These are phyloP conservation scores for Pinctada fucata DNA, from an alignment of 2,888 invertebrate genomes.

Conservation along the genomic window DNA sequence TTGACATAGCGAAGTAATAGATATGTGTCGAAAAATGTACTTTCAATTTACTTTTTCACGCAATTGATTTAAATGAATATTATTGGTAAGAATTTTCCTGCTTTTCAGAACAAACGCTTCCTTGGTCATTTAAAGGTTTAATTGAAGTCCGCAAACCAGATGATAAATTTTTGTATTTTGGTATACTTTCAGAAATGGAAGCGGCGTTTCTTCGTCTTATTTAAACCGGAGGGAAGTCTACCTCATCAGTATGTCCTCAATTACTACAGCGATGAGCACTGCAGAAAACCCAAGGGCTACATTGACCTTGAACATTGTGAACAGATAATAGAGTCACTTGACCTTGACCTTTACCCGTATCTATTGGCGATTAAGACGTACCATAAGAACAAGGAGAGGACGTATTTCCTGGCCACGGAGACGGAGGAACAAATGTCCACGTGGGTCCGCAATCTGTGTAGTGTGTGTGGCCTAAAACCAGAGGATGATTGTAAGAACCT, in stretches of 20 bases:
- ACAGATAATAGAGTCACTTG: slow-evolving; percentile 83
- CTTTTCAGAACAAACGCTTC: too few species aligned
- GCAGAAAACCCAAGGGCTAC: slow-evolving; percentile 73
- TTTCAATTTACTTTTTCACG: too few species aligned
- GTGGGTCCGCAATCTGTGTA: slow-evolving; percentile 96
- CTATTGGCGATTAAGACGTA: slow-evolving; percentile 73
- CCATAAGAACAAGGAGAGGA: slow-evolving; percentile 82
- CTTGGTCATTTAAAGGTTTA: too few species aligned
- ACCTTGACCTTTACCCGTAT: slow-evolving; percentile 69
- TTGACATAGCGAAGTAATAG: too few species aligned
- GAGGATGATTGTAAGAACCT: slow-evolving; percentile 64
- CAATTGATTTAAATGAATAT: too few species aligned
- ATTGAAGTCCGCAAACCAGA: too few species aligned
- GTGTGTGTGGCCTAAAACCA: slow-evolving; percentile 85
- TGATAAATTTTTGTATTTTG: too few species aligned
- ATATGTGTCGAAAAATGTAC: too few species aligned
- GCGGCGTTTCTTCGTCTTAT: slow-evolving; percentile 93
- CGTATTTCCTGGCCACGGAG: slow-evolving; percentile 94
- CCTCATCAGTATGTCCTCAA: slow-evolving; percentile 95
- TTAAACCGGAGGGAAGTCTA: slow-evolving; percentile 90
- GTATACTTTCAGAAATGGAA: slow-evolving; percentile 89
- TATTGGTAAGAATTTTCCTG: too few species aligned
- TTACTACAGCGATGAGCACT: slow-evolving; percentile 88
- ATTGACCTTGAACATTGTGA: slow-evolving; percentile 96
- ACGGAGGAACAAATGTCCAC: slow-evolving; percentile 94